Percentiles rank a stretch among this genome's conserved stretches.
These are phyloP conservation scores for Struthio camelus DNA, from an alignment of 2,113 vertebrate genomes.

Conservation along the genomic window DNA sequence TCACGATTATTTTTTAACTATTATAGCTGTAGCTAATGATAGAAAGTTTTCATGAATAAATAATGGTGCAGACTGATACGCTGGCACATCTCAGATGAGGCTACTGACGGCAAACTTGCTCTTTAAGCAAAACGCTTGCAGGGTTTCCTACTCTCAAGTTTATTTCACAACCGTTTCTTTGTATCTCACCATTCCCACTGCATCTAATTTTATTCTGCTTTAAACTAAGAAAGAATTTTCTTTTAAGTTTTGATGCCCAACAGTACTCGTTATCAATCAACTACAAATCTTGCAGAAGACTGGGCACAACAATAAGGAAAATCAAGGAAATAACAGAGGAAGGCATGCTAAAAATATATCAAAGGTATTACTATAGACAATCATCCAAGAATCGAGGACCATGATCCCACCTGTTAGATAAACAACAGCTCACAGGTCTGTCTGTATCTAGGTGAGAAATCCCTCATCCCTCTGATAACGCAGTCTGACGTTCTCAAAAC, in stretches of 20 bases:
- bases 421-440: background rate
- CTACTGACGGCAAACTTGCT: background rate
- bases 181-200: background rate
- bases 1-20: background rate
- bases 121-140: background rate
- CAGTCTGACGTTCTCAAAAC: background rate
- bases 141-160: background rate
- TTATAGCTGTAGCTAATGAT: background rate
- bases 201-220: background rate
- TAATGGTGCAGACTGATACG: background rate
- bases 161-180: background rate
- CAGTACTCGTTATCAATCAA: background rate
- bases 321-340: background rate
- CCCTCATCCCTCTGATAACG: background rate
- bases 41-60: background rate
- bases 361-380: background rate
- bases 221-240: background rate
- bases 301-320: background rate
- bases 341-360: background rate
- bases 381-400: background rate
- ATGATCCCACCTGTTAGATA: background rate
- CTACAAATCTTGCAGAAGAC: slow-evolving; percentile 13
- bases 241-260: background rate
- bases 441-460: background rate
- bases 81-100: background rate